A percentile compares a stretch with the other conserved stretches of the same genome.
Conservation (phyloP, 2,888 invertebrate species). For the Pterostichus niger region DNA sequence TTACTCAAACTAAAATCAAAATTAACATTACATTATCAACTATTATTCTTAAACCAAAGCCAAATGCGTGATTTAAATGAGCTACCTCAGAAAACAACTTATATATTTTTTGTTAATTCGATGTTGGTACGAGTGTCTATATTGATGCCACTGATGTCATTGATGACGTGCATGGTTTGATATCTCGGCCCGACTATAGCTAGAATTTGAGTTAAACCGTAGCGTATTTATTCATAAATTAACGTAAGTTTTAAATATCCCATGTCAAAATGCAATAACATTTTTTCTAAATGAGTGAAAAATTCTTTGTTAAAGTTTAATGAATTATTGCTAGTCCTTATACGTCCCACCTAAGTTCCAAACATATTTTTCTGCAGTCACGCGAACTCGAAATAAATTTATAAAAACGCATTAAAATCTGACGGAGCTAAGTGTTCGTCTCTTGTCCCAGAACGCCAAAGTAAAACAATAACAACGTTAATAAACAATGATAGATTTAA, state of each 20-base stretch:
- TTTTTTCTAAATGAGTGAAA: slow-evolving; percentile 66
- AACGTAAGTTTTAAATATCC: neutral
- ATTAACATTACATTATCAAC: too few relatives aligned
- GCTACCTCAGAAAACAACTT: too few relatives aligned
- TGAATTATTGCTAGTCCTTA: slow-evolving; percentile 38
- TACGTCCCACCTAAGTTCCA: slow-evolving; percentile 15
- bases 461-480: slow-evolving; percentile 71
- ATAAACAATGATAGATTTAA: slow-evolving; percentile 68
- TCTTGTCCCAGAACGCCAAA: slow-evolving; percentile 53
- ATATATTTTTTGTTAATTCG: too few relatives aligned
- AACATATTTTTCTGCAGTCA: slow-evolving; percentile 27
- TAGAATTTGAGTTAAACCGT: too few relatives aligned
- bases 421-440: slow-evolving; percentile 64
- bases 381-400: slow-evolving; percentile 14
- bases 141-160: too few relatives aligned
- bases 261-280: slow-evolving; percentile 1
- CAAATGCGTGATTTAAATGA: too few relatives aligned
- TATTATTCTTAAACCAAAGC: too few relatives aligned
- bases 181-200: too few relatives aligned
- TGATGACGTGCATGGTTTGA: too few relatives aligned
- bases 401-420: slow-evolving; percentile 38
- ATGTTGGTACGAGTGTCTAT: too few relatives aligned
- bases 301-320: slow-evolving; percentile 1
- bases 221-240: too few relatives aligned
- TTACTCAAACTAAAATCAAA: too few relatives aligned